Evolutionary conservation across 2,888 invertebrate species (phyloP), one percentile per base, ranked within the genome.

Genomic region (Neoscelio sp.): DNA sequence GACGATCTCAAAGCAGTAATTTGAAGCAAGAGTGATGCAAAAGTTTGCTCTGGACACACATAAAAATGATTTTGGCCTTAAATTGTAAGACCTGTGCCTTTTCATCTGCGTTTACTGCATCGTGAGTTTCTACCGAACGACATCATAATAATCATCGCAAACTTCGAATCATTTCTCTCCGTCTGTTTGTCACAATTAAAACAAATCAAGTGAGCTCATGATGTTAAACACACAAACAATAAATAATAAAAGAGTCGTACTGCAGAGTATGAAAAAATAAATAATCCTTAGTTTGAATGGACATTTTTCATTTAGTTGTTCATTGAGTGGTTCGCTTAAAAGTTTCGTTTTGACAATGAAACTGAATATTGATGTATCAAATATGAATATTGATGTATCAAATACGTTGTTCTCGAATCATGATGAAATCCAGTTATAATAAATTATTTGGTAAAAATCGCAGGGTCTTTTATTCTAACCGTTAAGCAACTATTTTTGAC

Each of bases 391-490:
- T 20, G 54, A 67, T 67, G 54, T 67, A 67, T 54, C 33, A 54
- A 20, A 42, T 56, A 35, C 30, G 33, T 68, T 56, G 46, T 68
- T 58, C 68, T 44, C 38, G 20, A 50, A 12, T 52, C 54, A 30
- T 56, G 33, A 30, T 42, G 46, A 54, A 20, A 46, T 48, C 40
- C 50, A 28, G 58, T 58, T 20, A 68, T 35, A 68, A 70, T 70
- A 71, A 71, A 71, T 71, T 58, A 71, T 71, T 71, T 60, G 60
- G 52, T 71, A 71, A 71, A 52, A 52, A 33, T 40, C 30, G 26
- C 42, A 17, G 18, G 10, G 17, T 48, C 26, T 56, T 68, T 56
- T 54, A 54, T 38, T 56, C 18, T 56, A 13, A 56, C 8, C 10
- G n/a, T 20, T n/a, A n/a, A n/a, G n/a, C n/a, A n/a, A n/a, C n/a